Evolutionary conservation across 1,140 invertebrate species (phyloP).

Genomic region (Drosophila nikananu): DNA sequence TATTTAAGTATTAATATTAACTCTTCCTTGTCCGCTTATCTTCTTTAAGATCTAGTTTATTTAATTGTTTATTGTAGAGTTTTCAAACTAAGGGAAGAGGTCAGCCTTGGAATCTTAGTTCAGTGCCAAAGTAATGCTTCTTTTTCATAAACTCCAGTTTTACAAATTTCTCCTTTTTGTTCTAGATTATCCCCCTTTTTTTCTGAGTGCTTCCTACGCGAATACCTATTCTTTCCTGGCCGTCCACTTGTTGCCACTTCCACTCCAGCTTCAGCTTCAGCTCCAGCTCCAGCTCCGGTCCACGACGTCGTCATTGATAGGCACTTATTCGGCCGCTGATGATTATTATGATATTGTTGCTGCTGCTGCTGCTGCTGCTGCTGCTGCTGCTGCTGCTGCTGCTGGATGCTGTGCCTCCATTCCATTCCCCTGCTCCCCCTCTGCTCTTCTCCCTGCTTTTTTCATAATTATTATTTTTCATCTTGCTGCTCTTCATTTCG

Average conservation of each 20-base stretch:
- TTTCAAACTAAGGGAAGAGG: no score
- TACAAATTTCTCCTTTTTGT: not conserved
- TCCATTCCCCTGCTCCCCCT: slow-evolving; percentile 5
- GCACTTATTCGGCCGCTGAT: slow-evolving; percentile 77
- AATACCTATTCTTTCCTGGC: slow-evolving; percentile 20
- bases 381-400: slow-evolving; percentile 67
- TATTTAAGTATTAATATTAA: not conserved
- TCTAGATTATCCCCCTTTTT: not conserved
- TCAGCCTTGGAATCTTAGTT: not conserved
- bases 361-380: slow-evolving; percentile 57
- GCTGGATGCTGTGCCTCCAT: slow-evolving; percentile 45
- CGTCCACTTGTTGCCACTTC: slow-evolving; percentile 45
- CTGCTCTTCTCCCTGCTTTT: slow-evolving; percentile 7
- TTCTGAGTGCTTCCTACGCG: slow-evolving; percentile 25
- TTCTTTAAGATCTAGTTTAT: not conserved
- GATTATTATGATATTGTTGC: slow-evolving; percentile 83
- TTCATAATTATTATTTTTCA: slow-evolving; percentile 69
- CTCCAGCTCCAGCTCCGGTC: slow-evolving; percentile 38
- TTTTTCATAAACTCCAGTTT: no score
- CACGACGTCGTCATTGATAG: slow-evolving; percentile 75
- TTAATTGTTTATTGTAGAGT: no score
- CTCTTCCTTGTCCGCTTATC: not conserved
- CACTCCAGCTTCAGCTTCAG: slow-evolving; percentile 38
- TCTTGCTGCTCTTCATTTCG: slow-evolving; percentile 73
- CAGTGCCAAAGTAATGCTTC: no score